Conservation (phyloP, 2,888 invertebrate genomes). For the Leptarthrus brevirostris region DNA sequence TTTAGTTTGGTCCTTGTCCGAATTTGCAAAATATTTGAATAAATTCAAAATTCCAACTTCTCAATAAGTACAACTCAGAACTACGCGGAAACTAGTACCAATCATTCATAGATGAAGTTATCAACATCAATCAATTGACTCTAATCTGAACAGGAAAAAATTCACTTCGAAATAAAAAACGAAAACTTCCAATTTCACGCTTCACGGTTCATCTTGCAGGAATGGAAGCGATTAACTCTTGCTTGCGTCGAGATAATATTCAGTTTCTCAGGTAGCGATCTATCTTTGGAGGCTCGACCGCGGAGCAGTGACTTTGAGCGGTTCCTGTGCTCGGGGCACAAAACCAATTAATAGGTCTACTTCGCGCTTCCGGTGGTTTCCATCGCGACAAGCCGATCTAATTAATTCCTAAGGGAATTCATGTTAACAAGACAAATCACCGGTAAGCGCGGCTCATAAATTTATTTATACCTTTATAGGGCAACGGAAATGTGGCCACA, state of each 20-base stretch:
- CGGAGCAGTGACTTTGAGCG: not conserved
- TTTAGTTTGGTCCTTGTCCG: no score
- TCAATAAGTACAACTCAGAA: no score
- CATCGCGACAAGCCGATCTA: not conserved
- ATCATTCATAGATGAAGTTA: no score
- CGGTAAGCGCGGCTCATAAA: not conserved
- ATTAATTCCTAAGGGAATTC: not conserved
- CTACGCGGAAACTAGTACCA: no score
- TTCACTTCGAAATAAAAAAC: not conserved
- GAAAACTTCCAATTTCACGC: constrained; percentile 12
- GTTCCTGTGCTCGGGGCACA: not conserved
- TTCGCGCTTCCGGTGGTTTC: not conserved
- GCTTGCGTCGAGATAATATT: not conserved
- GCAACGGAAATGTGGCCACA: not conserved
- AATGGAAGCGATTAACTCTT: not conserved
- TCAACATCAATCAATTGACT: no score
- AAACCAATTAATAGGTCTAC: not conserved
- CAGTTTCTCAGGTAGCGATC: no score
- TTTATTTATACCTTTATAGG: not conserved
- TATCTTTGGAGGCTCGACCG: no score
- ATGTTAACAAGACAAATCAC: constrained; percentile 1
- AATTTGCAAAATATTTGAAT: no score
- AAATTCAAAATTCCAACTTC: no score
- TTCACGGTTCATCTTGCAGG: constrained; percentile 9
- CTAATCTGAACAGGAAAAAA: no score